Base-by-base conservation (phyloP, 2,797 vertebrate genomes). In the Enteromius radiatus region DNA sequence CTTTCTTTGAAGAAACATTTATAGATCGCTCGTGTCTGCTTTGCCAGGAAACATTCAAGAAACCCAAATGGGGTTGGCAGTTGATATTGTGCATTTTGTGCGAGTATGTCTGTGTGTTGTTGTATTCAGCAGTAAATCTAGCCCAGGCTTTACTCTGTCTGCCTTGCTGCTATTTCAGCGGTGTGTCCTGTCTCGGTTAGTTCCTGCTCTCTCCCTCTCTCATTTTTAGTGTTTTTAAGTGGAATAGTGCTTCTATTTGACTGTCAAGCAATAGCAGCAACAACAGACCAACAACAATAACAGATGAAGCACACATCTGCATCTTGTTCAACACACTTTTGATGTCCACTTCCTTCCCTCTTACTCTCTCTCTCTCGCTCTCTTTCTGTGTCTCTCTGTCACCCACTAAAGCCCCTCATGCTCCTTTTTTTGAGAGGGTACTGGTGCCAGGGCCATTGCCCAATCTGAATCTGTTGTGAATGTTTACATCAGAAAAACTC, bases 1-100 rank as follows among this genome's bases (percentile, higher is more conserved):
- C 12, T 47, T 78, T 56, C 47, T 76, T 76, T 71, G 14, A 76
- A 71, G 41, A 64, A 81, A 65, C 68, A 70, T 79, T 74, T 79
- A 28, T 56, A 79, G 45, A 78, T 54, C 21, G 6, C 43, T 61
- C n/a, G 21, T 69, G 69, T 80, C 76, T 83, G 47, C 45, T 68
- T 70, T 65, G 75, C 75, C 79, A 76, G 79, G 84, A 82, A 87
- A 75, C 31, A 52, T n/a, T 76, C 31, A 49, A 52, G 71, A 80
- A 64, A 52, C 82, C 23, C 28, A 69, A 69, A 33, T 38, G 38
- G 52, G 63, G 73, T 61, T 33, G 78, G 81, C 36, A 67, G 80
- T 82, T 49, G 45, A 17, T 38, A 68, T 65, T 81, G 77, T 86
- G 43, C 33, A 38, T 78, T 80, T 47, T 70, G 69, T 75, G 38